phyloP scores from a whole-genome alignment of 2,888 invertebrate genomes.

The Thereva unica region DNA sequence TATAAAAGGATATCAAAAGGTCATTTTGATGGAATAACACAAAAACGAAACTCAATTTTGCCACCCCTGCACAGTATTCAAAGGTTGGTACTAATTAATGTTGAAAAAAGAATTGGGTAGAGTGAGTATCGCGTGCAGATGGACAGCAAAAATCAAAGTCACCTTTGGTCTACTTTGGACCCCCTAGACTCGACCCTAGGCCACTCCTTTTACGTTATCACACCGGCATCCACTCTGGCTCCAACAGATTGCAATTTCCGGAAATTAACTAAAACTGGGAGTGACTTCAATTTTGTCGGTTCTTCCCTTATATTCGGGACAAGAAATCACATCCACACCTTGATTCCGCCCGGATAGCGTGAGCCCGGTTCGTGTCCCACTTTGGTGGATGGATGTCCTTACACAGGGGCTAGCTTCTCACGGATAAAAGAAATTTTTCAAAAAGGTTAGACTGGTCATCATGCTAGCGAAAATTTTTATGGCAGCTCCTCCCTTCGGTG shows the following conservation, averaged over 20 bases:
- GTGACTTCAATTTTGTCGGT: constrained; percentile 32
- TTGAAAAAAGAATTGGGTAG: background rate
- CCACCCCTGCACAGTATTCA: no score
- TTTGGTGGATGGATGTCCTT: constrained; percentile 9
- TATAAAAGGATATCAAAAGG: no score
- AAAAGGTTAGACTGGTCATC: constrained; percentile 20
- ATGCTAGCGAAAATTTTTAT: constrained; percentile 28
- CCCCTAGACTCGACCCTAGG: constrained; percentile 4
- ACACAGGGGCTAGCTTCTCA: background rate
- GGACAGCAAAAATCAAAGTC: constrained; percentile 29
- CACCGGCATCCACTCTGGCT: constrained; percentile 16
- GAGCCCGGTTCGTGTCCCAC: constrained; percentile 13
- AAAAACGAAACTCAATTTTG: no score
- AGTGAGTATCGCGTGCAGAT: constrained; percentile 13
- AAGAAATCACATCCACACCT: constrained; percentile 34
- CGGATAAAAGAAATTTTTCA: no score
- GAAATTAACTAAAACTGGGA: constrained; percentile 35
- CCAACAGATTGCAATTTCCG: constrained; percentile 30
- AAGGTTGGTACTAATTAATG: no score
- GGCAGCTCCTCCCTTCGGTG: constrained; percentile 4
- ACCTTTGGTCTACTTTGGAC: constrained; percentile 11
- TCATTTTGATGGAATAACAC: no score
- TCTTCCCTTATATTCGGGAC: constrained; percentile 8
- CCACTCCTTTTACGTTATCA: constrained; percentile 30
- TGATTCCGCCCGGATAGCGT: constrained; percentile 30